Evolutionary conservation across 1,140 invertebrate genomes (phyloP).

Genomic region (Zaprionus tsacasi): DNA sequence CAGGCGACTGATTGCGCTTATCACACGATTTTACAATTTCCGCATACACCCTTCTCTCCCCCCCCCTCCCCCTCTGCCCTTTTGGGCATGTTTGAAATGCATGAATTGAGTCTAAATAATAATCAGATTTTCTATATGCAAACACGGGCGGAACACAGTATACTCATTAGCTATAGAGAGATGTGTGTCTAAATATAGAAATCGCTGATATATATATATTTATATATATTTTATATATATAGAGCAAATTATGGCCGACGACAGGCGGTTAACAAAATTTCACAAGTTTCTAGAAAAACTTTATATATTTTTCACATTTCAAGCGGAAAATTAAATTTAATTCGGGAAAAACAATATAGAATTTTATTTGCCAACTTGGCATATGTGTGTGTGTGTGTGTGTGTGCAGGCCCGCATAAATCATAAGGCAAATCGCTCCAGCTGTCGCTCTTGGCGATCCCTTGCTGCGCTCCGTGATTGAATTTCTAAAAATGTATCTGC

Average conservation of each 20-base stretch:
- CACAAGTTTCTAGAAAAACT: slow-evolving; percentile 57
- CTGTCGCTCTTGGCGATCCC: slow-evolving; percentile 23
- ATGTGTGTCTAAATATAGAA: slow-evolving; percentile 60
- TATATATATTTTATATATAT: slow-evolving; percentile 9
- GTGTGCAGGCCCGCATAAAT: slow-evolving; percentile 46
- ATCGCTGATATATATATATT: slow-evolving; percentile 32
- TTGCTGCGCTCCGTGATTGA: slow-evolving; percentile 63
- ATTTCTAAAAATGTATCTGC: slow-evolving; percentile 70
- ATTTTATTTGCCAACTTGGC: neutral
- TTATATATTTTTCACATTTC: slow-evolving; percentile 50
- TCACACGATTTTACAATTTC: slow-evolving; percentile 23
- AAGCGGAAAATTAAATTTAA: slow-evolving; percentile 29
- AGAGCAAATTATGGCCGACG: slow-evolving; percentile 65
- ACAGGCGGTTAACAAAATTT: slow-evolving; percentile 65
- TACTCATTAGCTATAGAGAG: slow-evolving; percentile 41
- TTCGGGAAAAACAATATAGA: slow-evolving; percentile 28
- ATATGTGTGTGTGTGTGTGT: slow-evolving; percentile 5
- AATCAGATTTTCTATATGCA: slow-evolving; percentile 27
- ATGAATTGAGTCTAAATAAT: slow-evolving; percentile 31
- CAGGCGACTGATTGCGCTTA: slow-evolving; percentile 10
- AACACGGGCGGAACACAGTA: neutral
- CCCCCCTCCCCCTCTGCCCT: slow-evolving; percentile 1
- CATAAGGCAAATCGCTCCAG: slow-evolving; percentile 43
- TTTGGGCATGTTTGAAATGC: slow-evolving; percentile 31
- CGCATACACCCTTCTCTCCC: too few species aligned